These are phyloP conservation scores for Gymnothorax reevesii DNA, from an alignment of 2,797 vertebrate genomes.

Conservation along the genomic window DNA sequence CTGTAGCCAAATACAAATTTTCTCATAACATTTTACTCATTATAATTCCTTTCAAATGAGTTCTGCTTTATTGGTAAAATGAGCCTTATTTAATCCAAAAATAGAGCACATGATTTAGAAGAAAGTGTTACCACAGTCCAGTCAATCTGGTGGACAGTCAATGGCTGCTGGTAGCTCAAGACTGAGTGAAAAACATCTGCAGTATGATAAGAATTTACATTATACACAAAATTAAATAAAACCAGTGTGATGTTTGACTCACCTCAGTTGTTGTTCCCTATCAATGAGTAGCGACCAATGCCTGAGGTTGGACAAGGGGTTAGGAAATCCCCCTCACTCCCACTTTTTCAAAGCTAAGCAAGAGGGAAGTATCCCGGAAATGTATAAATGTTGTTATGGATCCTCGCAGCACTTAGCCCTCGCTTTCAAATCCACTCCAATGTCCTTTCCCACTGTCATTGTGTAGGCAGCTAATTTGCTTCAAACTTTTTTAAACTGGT, in stretches of 20 bases:
- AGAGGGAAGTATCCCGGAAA: too few relatives aligned
- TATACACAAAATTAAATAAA: neutral
- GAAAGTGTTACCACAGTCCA: neutral
- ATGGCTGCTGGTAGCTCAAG: neutral
- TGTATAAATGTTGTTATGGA: too few relatives aligned
- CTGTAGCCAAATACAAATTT: neutral
- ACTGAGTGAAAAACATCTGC: neutral
- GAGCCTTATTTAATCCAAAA: neutral
- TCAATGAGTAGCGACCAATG: neutral
- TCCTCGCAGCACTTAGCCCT: too few relatives aligned
- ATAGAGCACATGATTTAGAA: neutral
- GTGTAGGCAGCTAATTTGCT: too few relatives aligned
- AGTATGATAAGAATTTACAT: neutral
- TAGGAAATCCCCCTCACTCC: too few relatives aligned
- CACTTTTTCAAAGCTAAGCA: too few relatives aligned
- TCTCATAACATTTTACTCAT: neutral
- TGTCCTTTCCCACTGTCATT: too few relatives aligned
- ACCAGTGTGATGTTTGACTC: neutral
- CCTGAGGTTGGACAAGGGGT: neutral
- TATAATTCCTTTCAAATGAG: neutral
- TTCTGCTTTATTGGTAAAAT: neutral
- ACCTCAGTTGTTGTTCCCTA: neutral
- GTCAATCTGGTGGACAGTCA: neutral
- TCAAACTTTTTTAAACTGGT: too few relatives aligned
- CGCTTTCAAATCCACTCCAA: too few relatives aligned